These are phyloP conservation scores for Notoglanidium macrostoma DNA, from an alignment of 2,797 vertebrate species.

Conservation along the genomic window DNA sequence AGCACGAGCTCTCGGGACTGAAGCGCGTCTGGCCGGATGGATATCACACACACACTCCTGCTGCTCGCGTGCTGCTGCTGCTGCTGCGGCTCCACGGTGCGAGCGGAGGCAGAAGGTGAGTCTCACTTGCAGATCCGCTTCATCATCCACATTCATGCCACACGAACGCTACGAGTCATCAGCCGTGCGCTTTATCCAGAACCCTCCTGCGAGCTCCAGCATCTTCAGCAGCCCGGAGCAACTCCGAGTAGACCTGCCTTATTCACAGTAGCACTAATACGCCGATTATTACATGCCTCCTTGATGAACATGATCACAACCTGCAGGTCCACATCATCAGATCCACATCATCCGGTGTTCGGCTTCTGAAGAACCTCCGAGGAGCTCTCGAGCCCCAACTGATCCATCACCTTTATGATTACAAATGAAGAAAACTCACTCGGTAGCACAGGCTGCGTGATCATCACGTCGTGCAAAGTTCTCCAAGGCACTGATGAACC, in stretches of 20 bases:
- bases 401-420: not conserved
- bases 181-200: not conserved
- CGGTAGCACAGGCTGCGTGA: too few species aligned
- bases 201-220: not conserved
- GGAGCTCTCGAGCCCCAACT: not conserved
- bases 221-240: not conserved
- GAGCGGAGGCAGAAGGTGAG: conserved; percentile 29
- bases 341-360: not conserved
- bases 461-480: not conserved
- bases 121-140: not conserved
- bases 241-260: not conserved
- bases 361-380: not conserved
- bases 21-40: conserved; percentile 16
- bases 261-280: not conserved
- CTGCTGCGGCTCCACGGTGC: conserved; percentile 11
- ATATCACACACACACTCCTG: conserved; percentile 4
- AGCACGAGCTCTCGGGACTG: not conserved
- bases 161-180: not conserved
- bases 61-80: not conserved
- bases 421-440: not conserved
- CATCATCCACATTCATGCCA: not conserved
- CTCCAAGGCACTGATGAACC: not conserved
- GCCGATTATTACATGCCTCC: not conserved
- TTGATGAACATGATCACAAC: not conserved
- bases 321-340: not conserved